phyloP scores from a whole-genome alignment of 2,113 vertebrate species.

The Crocuta crocuta region DNA sequence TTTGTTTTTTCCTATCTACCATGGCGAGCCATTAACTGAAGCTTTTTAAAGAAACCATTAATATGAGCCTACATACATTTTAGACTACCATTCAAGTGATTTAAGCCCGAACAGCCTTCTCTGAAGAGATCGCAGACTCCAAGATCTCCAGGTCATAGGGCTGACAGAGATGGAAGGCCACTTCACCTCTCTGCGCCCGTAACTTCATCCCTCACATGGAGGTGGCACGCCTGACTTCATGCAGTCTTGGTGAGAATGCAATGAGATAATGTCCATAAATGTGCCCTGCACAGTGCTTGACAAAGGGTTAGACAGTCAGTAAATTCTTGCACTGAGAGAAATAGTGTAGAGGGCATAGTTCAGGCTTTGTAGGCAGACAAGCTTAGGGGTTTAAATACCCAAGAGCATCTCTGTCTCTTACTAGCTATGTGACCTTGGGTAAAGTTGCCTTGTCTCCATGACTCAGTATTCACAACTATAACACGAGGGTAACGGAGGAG shows the following conservation, averaged over 20 bases:
- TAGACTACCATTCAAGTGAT: neutral
- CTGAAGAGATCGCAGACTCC: neutral
- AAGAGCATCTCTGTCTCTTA: neutral
- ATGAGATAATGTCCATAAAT: neutral
- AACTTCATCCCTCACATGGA: neutral
- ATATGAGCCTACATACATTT: neutral
- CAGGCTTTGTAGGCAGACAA: neutral
- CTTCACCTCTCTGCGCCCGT: neutral
- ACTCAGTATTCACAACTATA: neutral
- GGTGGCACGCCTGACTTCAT: neutral
- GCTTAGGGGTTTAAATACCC: neutral
- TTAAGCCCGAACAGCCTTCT: neutral
- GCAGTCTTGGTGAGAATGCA: neutral
- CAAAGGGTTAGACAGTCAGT: neutral
- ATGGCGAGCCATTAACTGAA: neutral
- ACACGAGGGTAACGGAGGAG: accelerated
- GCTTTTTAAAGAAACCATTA: conserved; percentile 7
- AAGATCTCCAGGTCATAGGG: neutral
- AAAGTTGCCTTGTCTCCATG: neutral
- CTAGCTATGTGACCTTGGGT: neutral
- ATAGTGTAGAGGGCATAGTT: neutral
- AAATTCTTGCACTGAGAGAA: neutral
- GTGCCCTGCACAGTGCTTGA: neutral
- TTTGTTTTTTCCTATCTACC: neutral
- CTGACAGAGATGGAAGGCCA: neutral